phyloP scores from a whole-genome alignment of 2,797 vertebrate species.

The Heteromormyrus szaboi region DNA sequence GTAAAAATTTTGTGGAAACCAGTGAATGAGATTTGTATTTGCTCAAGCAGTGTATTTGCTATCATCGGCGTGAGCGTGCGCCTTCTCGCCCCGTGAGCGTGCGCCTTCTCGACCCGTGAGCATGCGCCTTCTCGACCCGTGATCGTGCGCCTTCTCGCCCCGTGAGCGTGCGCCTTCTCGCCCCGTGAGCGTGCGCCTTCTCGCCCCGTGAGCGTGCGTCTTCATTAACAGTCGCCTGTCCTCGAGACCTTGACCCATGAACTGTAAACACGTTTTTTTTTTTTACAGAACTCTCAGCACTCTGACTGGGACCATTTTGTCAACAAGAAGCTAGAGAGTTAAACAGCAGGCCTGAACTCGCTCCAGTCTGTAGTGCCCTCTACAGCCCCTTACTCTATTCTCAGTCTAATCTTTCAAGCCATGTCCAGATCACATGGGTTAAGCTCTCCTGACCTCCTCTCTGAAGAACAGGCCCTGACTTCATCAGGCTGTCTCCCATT shows the following conservation, averaged over 20 bases:
- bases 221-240: conserved; percentile 94
- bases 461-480: conserved; percentile 59
- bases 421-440: conserved; percentile 57
- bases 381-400: conserved; percentile 73
- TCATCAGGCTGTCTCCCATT: conserved; percentile 55
- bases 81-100: conserved; percentile 46
- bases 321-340: conserved; percentile 87
- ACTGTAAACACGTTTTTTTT: conserved; percentile 85
- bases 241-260: conserved; percentile 88
- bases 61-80: background rate
- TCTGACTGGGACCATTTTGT: conserved; percentile 80
- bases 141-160: background rate
- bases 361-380: conserved; percentile 90
- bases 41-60: background rate
- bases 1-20: background rate
- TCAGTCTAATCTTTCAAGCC: conserved; percentile 73
- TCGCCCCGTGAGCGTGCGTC: conserved; percentile 58
- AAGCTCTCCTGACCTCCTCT: conserved; percentile 61
- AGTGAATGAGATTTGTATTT: background rate
- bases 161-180: background rate
- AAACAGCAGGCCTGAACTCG: conserved; percentile 86
- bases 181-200: background rate
- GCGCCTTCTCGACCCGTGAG: background rate
- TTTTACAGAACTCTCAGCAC: conserved; percentile 74
- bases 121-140: too few relatives aligned